phyloP scores from a whole-genome alignment of 2,888 invertebrate species.

The Alsophila aescularia region DNA sequence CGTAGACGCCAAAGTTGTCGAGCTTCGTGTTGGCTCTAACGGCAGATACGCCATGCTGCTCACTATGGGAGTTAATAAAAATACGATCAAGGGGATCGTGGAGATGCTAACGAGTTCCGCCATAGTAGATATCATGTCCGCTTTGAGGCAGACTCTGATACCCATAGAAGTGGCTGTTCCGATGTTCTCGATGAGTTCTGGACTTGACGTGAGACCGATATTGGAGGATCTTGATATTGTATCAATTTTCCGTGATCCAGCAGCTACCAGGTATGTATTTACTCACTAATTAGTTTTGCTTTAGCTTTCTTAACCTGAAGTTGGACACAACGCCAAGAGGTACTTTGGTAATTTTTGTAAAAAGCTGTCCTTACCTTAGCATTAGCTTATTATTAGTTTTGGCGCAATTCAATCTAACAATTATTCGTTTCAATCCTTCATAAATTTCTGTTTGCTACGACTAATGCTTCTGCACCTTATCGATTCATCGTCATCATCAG shows the following conservation, averaged over 20 bases:
- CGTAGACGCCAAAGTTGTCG: constrained; percentile 45
- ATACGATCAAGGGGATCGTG: no score
- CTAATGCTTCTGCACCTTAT: no score
- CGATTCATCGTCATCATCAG: no score
- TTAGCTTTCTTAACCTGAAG: no score
- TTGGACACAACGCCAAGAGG: no score
- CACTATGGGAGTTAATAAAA: constrained; percentile 33
- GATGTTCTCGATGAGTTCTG: constrained; percentile 15
- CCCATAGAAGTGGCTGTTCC: constrained; percentile 32
- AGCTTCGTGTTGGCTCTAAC: constrained; percentile 47
- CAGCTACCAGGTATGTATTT: constrained; percentile 20
- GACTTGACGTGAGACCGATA: constrained; percentile 9
- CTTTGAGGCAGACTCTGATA: constrained; percentile 19
- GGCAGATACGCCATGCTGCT: constrained; percentile 48
- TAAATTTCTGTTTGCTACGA: no score
- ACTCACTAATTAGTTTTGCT: no score
- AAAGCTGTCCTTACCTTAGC: no score
- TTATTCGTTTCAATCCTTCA: no score
- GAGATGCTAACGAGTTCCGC: constrained; percentile 5
- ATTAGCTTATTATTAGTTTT: no score
- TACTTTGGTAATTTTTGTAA: no score
- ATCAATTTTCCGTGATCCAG: constrained; percentile 13
- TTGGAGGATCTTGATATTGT: constrained; percentile 14
- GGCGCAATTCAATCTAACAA: no score
- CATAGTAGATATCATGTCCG: constrained; percentile 5